phyloP scores from a whole-genome alignment of 2,797 vertebrate genomes.

The Denticeps clupeoides region DNA sequence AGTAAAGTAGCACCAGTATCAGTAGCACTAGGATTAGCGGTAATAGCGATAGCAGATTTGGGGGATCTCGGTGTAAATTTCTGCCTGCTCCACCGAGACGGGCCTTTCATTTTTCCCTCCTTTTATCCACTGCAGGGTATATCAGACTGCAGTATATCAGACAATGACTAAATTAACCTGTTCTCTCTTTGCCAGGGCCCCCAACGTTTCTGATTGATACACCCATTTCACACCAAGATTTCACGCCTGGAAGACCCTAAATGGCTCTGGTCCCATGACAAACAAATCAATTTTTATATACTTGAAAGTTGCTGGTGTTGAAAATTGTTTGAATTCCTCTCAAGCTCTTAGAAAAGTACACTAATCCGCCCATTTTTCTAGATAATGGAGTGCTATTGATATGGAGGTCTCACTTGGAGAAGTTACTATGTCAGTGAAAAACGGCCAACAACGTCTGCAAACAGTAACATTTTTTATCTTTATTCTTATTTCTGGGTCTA shows the following conservation, averaged over 20 bases:
- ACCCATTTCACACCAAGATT: constrained; percentile 62
- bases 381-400: constrained; percentile 24
- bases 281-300: constrained; percentile 74
- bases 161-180: constrained; percentile 55
- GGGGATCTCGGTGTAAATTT: too few relatives aligned
- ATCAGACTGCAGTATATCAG: constrained; percentile 41
- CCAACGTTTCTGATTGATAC: constrained; percentile 61
- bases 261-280: constrained; percentile 63
- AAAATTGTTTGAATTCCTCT: constrained; percentile 65
- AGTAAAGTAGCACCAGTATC: too few relatives aligned
- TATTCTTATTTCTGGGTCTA: too few relatives aligned
- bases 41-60: too few relatives aligned
- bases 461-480: too few relatives aligned
- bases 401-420: constrained; percentile 15
- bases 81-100: constrained; percentile 7
- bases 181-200: constrained; percentile 18
- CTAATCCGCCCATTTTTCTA: constrained; percentile 31
- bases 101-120: constrained; percentile 23
- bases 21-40: too few relatives aligned
- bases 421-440: constrained; percentile 7
- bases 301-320: constrained; percentile 67
- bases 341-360: constrained; percentile 35
- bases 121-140: constrained; percentile 28
- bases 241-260: constrained; percentile 59
- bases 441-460: neutral